Evolutionary conservation across 2,888 invertebrate genomes (phyloP).

Genomic region (Epistrophe grossulariae): DNA sequence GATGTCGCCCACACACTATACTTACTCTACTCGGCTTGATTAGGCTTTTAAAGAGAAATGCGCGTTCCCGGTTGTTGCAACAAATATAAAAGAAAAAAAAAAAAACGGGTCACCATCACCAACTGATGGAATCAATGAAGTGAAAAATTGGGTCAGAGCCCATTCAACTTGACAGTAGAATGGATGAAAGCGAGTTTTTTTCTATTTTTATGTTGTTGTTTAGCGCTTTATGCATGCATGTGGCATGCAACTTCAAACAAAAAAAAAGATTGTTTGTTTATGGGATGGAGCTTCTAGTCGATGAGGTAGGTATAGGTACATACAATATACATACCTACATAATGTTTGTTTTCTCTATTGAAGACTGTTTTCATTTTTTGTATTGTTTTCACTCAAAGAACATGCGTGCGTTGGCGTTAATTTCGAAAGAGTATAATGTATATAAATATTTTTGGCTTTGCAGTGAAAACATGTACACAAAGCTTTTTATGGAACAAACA

Average conservation of each 20-base stretch:
- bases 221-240: constrained; percentile 43
- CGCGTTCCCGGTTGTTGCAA: constrained; percentile 35
- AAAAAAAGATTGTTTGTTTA: constrained; percentile 36
- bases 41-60: constrained; percentile 56
- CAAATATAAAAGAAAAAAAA: constrained; percentile 15
- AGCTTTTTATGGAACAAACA: constrained; percentile 24
- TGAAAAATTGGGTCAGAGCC: constrained; percentile 62
- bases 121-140: constrained; percentile 50
- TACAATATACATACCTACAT: background rate
- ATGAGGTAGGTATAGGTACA: background rate
- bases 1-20: constrained; percentile 52
- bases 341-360: constrained; percentile 14
- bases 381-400: constrained; percentile 13
- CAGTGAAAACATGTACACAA: background rate
- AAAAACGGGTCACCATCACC: constrained; percentile 24
- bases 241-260: constrained; percentile 18
- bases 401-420: constrained; percentile 21
- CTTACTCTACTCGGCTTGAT: constrained; percentile 26
- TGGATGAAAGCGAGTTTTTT: constrained; percentile 65
- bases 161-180: constrained; percentile 36
- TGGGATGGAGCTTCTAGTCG: background rate
- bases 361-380: background rate
- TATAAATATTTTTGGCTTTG: background rate
- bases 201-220: constrained; percentile 24
- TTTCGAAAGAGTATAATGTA: background rate